phyloP scores from a whole-genome alignment of 2,888 invertebrate species.

The Catocala fraxini region DNA sequence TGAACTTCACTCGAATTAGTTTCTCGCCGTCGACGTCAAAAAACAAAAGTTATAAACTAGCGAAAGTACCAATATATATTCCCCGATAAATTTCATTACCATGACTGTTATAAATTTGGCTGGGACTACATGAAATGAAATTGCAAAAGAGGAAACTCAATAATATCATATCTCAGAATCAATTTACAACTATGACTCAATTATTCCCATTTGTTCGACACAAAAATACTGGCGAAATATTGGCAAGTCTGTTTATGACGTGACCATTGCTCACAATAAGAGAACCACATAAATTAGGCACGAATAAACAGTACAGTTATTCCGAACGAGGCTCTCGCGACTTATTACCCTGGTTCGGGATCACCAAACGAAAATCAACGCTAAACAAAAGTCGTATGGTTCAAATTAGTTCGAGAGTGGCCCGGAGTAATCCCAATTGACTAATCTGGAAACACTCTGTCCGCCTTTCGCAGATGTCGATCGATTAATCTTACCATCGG shows the following conservation, averaged over 20 bases:
- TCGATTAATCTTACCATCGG: conserved; percentile 81
- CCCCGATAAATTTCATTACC: conserved; percentile 9
- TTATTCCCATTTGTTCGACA: conserved; percentile 33
- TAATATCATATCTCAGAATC: conserved; percentile 32
- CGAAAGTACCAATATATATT: conserved; percentile 1
- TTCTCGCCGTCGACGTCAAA: conserved; percentile 18
- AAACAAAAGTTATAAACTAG: conserved; percentile 12
- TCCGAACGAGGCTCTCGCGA: conserved; percentile 47
- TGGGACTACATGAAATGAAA: conserved; percentile 2
- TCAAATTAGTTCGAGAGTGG: conserved; percentile 36
- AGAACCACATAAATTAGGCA: conserved; percentile 66
- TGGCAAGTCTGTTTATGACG: conserved; percentile 48
- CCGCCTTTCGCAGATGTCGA: conserved; percentile 79
- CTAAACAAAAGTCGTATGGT: conserved; percentile 42
- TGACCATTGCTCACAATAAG: conserved; percentile 52
- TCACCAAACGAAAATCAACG: conserved; percentile 36
- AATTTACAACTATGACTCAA: conserved; percentile 34
- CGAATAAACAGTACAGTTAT: conserved; percentile 65
- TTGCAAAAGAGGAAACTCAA: conserved; percentile 5
- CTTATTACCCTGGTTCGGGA: conserved; percentile 49
- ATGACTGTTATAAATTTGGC: conserved; percentile 3
- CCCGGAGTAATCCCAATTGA: conserved; percentile 73
- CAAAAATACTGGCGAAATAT: conserved; percentile 36
- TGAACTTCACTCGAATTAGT: conserved; percentile 23
- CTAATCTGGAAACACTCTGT: conserved; percentile 76